Percentiles rank a stretch among this genome's conserved stretches.
These are phyloP conservation scores for Chrysomela aeneicollis DNA, from an alignment of 2,888 invertebrate genomes.

Conservation along the genomic window DNA sequence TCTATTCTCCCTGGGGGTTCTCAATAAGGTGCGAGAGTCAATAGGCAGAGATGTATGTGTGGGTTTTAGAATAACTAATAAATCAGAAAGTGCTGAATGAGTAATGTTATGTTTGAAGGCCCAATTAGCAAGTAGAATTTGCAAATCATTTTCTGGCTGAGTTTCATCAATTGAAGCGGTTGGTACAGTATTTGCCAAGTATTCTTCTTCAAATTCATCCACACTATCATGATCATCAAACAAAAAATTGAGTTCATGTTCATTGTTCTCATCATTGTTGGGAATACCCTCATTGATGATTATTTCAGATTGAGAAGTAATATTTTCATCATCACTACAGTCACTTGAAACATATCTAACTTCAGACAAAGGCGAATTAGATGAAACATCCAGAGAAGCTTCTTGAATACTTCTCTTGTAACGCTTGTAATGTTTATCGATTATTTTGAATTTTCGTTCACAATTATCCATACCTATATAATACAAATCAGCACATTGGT, in stretches of 20 bases:
- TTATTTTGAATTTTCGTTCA: constrained; percentile 8
- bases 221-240: no score
- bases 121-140: constrained; percentile 21
- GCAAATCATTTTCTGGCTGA: constrained; percentile 5
- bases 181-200: no score
- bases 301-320: no score
- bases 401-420: constrained; percentile 5
- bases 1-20: no score
- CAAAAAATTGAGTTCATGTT: no score
- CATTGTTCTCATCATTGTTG: no score
- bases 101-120: constrained; percentile 16
- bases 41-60: constrained; percentile 6
- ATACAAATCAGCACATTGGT: constrained; percentile 2
- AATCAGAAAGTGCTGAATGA: constrained; percentile 18
- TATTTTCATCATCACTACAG: constrained; percentile 9
- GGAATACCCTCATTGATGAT: no score
- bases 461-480: constrained; percentile 5
- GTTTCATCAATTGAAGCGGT: no score
- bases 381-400: constrained; percentile 11
- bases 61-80: constrained; percentile 16
- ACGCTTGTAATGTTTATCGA: constrained; percentile 11
- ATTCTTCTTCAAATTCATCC: no score
- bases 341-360: constrained; percentile 7
- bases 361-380: not conserved
- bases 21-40: no score